phyloP scores from a whole-genome alignment of 2,888 invertebrate genomes.

The Pseudoips prasinana region DNA sequence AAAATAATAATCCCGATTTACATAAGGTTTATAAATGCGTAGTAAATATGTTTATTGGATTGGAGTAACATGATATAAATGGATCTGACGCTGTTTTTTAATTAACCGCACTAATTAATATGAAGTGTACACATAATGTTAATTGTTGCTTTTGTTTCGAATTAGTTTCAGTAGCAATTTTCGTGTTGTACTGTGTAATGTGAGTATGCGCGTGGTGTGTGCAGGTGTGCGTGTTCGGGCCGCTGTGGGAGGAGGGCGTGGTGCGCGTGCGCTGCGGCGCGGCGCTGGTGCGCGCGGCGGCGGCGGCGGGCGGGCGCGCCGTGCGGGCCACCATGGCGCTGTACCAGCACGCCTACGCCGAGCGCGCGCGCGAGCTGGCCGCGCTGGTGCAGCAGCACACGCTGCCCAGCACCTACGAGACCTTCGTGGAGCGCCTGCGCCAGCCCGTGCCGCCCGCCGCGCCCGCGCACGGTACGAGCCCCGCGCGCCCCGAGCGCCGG shows the following conservation, averaged over 20 bases:
- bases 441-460: constrained; percentile 48
- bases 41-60: no score
- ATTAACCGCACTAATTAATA: no score
- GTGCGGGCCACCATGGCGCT: constrained; percentile 94
- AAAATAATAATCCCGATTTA: no score
- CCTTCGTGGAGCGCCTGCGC: constrained; percentile 79
- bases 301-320: constrained; percentile 94
- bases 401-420: constrained; percentile 94
- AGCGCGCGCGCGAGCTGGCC: constrained; percentile 92
- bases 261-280: constrained; percentile 84
- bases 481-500: constrained; percentile 11
- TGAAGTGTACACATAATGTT: no score
- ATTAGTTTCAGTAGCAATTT: no score
- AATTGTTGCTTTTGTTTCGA: no score
- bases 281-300: constrained; percentile 92
- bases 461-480: constrained; percentile 17
- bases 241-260: constrained; percentile 94
- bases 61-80: no score
- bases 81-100: no score
- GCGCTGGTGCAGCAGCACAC: constrained; percentile 93
- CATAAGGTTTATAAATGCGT: no score
- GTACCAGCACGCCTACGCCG: constrained; percentile 97
- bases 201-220: not conserved
- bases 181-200: no score
- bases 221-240: constrained; percentile 96